Base-by-base conservation (phyloP, 2,797 vertebrate species). In the Danio albolineatus region DNA sequence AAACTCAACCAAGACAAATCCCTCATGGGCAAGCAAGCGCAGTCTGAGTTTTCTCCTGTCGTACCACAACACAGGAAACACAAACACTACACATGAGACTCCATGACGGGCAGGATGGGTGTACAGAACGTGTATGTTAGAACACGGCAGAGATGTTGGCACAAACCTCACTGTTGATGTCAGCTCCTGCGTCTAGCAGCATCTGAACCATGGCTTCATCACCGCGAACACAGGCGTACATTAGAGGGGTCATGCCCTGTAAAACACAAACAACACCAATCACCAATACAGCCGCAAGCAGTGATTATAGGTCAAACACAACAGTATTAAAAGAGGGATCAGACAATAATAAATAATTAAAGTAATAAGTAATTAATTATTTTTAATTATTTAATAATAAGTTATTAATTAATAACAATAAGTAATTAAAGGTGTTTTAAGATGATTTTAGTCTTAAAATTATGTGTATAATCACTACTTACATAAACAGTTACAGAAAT, bases 201-300 rank as follows among this genome's bases (percentile, higher is more conserved):
- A 98, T 98, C 94, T 99, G 98, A 54, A 99, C 98, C 97, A 99
- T 99, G 54, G 98, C 98, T 90, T 99, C 97, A 71, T 99, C 98
- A 77, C 98, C 98, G 57, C 96, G 95, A 88, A 97, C 96, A 85
- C 98, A 99, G 60, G 98, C 96, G 9, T 98, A 98, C 98, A 99
- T 99, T 90, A 99, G 92, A n/a, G 98, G 97, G 78, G 96, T 98
- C 97, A 99, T 97, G 86, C 95, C 95, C 95, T 96, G 90, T 41
- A 65, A 43, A 78, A 74, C 19, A 73, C 39, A 78, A 3, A 61
- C 10, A 48, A 43, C 19, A 67, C 41, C 21, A 73, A 57, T 73
- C 10, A 59, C 21, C 1, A 28, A 28, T 28, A 28, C 28, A 28
- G 28, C 28, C 28, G 28, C 28, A 28, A 28, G 28, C 28, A 28